phyloP scores from a whole-genome alignment of 2,113 vertebrate genomes.

The Anguilla japonica region DNA sequence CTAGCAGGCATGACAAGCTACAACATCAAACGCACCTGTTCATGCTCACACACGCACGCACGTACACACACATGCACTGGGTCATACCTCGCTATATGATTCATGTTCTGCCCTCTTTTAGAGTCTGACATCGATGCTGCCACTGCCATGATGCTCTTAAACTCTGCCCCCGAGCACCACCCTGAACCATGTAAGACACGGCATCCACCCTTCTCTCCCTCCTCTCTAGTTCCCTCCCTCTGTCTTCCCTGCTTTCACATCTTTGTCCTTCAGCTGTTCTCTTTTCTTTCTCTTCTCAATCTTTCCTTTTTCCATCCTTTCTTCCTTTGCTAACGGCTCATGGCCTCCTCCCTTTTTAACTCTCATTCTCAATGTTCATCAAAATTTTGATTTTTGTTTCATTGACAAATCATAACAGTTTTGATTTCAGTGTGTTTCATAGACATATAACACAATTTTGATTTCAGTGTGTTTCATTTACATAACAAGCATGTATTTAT shows the following conservation, averaged over 20 bases:
- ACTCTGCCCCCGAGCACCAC: slow-evolving; percentile 94
- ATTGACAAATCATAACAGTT: too few species aligned
- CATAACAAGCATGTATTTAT: too few species aligned
- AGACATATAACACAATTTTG: too few species aligned
- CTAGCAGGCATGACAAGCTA: too few species aligned
- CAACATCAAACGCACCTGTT: not conserved
- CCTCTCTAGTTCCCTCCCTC: not conserved
- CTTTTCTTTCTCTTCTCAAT: not conserved
- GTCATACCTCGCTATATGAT: not conserved
- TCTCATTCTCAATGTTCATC: too few species aligned
- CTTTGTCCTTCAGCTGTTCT: not conserved
- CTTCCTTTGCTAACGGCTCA: not conserved
- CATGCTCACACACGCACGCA: not conserved
- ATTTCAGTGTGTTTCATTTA: too few species aligned
- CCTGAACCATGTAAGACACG: slow-evolving; percentile 91
- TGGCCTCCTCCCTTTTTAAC: too few species aligned
- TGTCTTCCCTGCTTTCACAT: not conserved
- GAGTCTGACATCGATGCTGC: slow-evolving; percentile 99
- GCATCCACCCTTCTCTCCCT: not conserved
- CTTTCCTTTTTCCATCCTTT: not conserved
- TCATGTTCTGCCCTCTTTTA: slow-evolving; percentile 60
- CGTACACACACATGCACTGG: not conserved
- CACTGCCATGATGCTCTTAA: slow-evolving; percentile 99
- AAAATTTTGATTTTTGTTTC: too few species aligned
- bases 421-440: too few species aligned